Base-by-base conservation (phyloP, 1,140 invertebrate species). In the Nylanderia fulva region DNA sequence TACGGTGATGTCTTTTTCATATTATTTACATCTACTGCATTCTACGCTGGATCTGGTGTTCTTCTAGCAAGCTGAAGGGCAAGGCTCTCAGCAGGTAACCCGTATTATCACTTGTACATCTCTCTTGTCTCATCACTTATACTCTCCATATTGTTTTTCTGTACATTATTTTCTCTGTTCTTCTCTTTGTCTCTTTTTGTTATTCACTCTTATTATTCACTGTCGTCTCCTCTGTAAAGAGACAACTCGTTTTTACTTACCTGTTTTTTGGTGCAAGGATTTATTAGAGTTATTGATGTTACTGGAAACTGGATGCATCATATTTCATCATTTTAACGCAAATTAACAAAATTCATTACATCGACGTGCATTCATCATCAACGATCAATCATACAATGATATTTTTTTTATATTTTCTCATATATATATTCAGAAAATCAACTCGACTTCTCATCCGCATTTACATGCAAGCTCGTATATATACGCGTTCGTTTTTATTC, bases 11-110 rank as follows among this genome's bases (percentile, higher is more conserved):
- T 91, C 90, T 92, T 93, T 91, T 91, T 89, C 90, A 90, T 85
- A 92, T 92, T 93, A 91, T 91, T 94, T 90, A 93, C 91, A 91
- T 93, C 90, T 93, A 92, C 91, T 91, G 87, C 92, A 93, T 92
- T 93, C 94, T 92, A 92, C 93, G 93, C 84, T 91, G 94, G 94
- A 95, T 94, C 95, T 95, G 96, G 96, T 96, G 94, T 89, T 95
- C 92, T 96, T 96, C 95, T 96, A 97, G 97, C 96, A 97, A 97
- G 96, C 96, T 97, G 93, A 97, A 96, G 95, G 97, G 97, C 95
- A 97, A 97, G 95, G 96, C 95, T 95, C 95, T 97, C 94, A 96
- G 95, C 97, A 97, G 97, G 97, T 97, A 96, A 97, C 96, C 96
- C 89, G 91, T 93, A 91, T 92, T 90, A 91, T 93, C 93, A 90